Conservation (phyloP, 2,888 invertebrate genomes). For the Eugnorisma glareosa region DNA sequence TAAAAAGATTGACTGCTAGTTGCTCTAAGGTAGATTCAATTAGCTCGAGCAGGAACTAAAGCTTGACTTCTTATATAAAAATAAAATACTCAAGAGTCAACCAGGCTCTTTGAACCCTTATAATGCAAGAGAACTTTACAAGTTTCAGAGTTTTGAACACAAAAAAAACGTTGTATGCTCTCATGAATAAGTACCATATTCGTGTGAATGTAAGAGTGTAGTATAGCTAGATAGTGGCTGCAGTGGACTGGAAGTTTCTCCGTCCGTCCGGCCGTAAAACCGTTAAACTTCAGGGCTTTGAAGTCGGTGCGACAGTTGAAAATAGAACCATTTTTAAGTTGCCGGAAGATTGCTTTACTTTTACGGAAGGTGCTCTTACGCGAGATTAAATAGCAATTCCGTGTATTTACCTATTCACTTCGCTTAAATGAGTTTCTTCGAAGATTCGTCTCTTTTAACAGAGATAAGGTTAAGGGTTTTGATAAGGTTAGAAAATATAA, state of each 20-base stretch:
- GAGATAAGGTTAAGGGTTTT: too few relatives aligned
- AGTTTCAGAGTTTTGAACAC: background rate
- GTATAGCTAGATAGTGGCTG: constrained; percentile 41
- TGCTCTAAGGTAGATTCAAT: constrained; percentile 63
- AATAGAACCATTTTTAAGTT: constrained; percentile 62
- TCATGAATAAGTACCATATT: constrained; percentile 50
- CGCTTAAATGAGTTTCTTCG: constrained; percentile 2
- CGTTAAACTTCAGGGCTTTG: constrained; percentile 65
- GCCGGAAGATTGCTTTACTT: constrained; percentile 56
- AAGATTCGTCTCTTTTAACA: background rate
- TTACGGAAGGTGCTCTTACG: constrained; percentile 25
- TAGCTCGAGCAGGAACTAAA: constrained; percentile 55
- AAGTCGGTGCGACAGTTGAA: constrained; percentile 66
- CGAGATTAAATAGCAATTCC: constrained; percentile 42
- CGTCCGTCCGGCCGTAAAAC: constrained; percentile 64
- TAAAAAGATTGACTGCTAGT: constrained; percentile 29
- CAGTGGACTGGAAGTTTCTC: constrained; percentile 58
- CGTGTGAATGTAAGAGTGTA: constrained; percentile 25
- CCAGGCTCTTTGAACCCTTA: constrained; percentile 56
- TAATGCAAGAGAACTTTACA: constrained; percentile 52
- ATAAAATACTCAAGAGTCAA: constrained; percentile 53
- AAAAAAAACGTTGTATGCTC: constrained; percentile 32
- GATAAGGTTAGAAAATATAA: background rate
- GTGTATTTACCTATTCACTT: constrained; percentile 15
- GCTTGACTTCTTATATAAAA: constrained; percentile 41